Base-by-base conservation (phyloP, 1,140 invertebrate species). In the Neuroterus valhalla region DNA sequence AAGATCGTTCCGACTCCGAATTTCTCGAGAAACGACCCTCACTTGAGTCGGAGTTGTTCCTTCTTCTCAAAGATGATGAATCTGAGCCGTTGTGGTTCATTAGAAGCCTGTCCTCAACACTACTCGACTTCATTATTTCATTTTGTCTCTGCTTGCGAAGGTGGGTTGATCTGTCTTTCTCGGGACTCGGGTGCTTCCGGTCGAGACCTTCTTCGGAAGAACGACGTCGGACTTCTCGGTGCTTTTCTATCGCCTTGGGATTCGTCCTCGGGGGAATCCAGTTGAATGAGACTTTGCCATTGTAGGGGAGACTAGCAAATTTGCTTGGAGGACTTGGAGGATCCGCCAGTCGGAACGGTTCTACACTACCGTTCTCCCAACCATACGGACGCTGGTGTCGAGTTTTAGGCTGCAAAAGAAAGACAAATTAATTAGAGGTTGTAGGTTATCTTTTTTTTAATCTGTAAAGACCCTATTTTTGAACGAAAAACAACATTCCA, bases 191-290 rank as follows among this genome's bases (percentile, higher is more conserved):
- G 11, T 71, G 70, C 15, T 74, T 68, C 45, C 78, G 73, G 48
- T 87, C 85, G 26, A 85, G 73, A 5, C 75, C 85, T 21, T 89
- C 87, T 19, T 89, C 86, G 48, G 88, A 89, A 1, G 87, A 86
- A n/a, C 89, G 84, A 82, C 94, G 92, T 80, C 93, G 92, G 68
- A 95, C 94, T 89, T 95, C 94, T 82, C 94, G 93, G 88, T 95
- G 94, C 81, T 94, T 92, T 85, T 95, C 94, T 81, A 93, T 91
- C 78, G 93, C 93, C 77, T 92, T 92, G 26, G 93, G 93, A 78
- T 94, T 91, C 79, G 93, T 94, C 42, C 93, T 90, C 62, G 94
- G 93, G 74, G 94, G 92, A 73, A 93, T 91, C 88, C 93, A 93
- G 68, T 91, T 91, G 75, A 89, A 89, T 2, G 85, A 86, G 44